Conservation (phyloP, 2,113 vertebrate species). For the Lepidiolamprologus cunningtoni region DNA sequence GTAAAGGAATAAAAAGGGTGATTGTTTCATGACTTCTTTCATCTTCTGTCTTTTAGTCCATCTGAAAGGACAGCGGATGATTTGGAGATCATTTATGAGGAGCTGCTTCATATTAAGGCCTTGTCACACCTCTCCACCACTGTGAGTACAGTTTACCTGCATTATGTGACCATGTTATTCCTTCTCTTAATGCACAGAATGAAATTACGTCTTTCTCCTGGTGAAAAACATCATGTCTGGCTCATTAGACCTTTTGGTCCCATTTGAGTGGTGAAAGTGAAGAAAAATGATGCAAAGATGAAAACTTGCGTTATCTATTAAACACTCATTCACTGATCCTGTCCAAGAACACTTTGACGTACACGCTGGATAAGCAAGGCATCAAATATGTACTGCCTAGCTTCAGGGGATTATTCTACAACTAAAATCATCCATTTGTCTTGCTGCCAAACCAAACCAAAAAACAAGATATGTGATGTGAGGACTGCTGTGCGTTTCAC, state of each 20-base stretch:
- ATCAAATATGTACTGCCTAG: not conserved
- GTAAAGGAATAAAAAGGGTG: not conserved
- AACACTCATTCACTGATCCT: not conserved
- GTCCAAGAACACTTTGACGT: not conserved
- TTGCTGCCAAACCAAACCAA: not conserved
- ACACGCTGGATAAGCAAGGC: not conserved
- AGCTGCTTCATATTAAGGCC: constrained; percentile 96
- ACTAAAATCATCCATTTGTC: not conserved
- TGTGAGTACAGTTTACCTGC: constrained; percentile 65
- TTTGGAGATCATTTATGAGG: constrained; percentile 95
- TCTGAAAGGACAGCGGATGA: constrained; percentile 90
- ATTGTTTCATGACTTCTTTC: not conserved
- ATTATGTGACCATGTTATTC: not conserved
- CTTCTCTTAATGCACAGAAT: not conserved
- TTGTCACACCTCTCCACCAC: constrained; percentile 96
- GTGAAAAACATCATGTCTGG: not conserved
- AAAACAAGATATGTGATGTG: not conserved
- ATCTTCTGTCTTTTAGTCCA: constrained; percentile 71
- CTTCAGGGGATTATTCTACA: not conserved
- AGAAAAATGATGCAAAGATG: not conserved
- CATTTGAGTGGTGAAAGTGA: not conserved
- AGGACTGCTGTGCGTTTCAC: not conserved
- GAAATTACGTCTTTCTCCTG: not conserved
- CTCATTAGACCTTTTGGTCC: not conserved
- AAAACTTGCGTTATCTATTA: not conserved